Evolutionary conservation across 2,797 vertebrate species (phyloP).

Genomic region (Petrocephalus schoutedeni): DNA sequence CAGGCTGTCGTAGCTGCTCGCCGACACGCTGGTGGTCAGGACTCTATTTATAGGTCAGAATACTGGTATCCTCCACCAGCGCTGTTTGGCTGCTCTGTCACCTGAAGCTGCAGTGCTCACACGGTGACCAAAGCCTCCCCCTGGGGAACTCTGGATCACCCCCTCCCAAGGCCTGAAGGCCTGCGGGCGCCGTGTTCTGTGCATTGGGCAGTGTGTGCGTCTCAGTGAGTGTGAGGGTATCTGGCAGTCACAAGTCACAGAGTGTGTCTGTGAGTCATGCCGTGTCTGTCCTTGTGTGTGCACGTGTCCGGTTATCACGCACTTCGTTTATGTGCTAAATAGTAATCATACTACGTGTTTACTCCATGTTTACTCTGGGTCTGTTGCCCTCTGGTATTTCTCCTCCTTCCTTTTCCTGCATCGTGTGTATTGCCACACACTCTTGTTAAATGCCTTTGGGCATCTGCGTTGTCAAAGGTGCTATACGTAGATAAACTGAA

Average conservation of each 20-base stretch:
- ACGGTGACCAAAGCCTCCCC: not conserved
- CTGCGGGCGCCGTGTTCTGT: not conserved
- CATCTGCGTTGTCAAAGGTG: not conserved
- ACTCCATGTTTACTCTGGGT: not conserved
- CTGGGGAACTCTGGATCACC: not conserved
- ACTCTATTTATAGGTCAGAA: slow-evolving; percentile 8
- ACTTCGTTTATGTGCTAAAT: not conserved
- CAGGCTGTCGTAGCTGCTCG: not conserved
- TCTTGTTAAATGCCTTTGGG: not conserved
- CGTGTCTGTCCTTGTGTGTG: not conserved
- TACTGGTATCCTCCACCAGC: not conserved
- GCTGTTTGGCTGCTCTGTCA: not conserved
- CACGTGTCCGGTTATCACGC: not conserved
- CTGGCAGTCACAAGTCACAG: not conserved
- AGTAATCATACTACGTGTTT: not conserved
- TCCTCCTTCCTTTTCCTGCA: not conserved
- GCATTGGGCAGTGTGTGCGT: not conserved
- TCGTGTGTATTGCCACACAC: not conserved
- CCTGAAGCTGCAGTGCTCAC: not conserved
- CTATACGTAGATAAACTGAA: not conserved
- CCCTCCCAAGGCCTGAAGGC: not conserved
- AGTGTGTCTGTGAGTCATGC: not conserved
- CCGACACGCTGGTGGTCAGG: not conserved
- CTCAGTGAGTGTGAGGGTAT: not conserved
- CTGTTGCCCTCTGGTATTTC: not conserved